Conservation (phyloP, 2,888 invertebrate species). For the Muschampia plurimacula region DNA sequence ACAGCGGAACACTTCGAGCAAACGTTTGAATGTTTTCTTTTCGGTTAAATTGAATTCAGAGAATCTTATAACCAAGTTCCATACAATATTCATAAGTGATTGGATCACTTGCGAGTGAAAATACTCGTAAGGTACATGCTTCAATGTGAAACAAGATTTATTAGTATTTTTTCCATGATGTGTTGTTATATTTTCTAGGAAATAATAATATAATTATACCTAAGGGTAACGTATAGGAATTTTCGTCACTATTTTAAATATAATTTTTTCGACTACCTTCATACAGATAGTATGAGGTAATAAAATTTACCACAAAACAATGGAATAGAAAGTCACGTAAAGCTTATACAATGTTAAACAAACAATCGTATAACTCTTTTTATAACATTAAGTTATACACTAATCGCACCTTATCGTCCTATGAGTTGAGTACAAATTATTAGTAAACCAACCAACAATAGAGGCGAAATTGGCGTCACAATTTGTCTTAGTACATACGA, state of each 20-base stretch:
- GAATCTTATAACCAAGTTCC: too few species aligned
- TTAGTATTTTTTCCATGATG: background rate
- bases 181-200: background rate
- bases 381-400: background rate
- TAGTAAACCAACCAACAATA: background rate
- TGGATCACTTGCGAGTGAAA: too few species aligned
- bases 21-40: too few species aligned
- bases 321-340: background rate
- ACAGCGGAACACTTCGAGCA: too few species aligned
- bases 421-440: background rate
- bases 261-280: background rate
- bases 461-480: slow-evolving; percentile 16
- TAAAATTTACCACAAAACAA: background rate
- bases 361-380: background rate
- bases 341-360: too few species aligned
- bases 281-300: background rate
- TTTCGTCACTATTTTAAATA: background rate
- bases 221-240: slow-evolving; percentile 1
- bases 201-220: background rate
- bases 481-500: background rate
- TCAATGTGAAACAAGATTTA: background rate
- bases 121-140: too few species aligned
- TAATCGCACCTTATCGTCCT: background rate
- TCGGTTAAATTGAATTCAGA: too few species aligned
- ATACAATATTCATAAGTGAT: too few species aligned